These are phyloP conservation scores for Ectropis crepuscularia DNA, from an alignment of 2,888 invertebrate species.

Conservation along the genomic window DNA sequence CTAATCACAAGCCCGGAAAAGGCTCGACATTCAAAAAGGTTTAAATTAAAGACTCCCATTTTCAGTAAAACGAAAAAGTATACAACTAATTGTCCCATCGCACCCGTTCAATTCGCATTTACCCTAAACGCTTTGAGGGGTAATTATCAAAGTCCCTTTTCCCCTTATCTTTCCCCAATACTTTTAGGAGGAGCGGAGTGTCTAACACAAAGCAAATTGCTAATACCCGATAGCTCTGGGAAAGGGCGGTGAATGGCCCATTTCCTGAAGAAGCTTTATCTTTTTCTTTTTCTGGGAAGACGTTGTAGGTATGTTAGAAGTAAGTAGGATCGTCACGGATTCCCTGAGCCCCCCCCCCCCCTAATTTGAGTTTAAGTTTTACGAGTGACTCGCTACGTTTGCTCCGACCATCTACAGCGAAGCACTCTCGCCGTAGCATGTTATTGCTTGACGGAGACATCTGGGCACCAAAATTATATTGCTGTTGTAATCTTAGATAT, in stretches of 20 bases:
- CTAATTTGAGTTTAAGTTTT: slow-evolving; percentile 60
- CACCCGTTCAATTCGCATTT: slow-evolving; percentile 63
- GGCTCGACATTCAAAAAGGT: slow-evolving; percentile 35
- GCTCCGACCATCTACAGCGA: slow-evolving; percentile 24
- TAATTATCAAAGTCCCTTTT: slow-evolving; percentile 68
- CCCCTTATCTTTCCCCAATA: slow-evolving; percentile 64
- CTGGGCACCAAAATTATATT: slow-evolving; percentile 28
- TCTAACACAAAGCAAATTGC: slow-evolving; percentile 77
- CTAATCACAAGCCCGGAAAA: slow-evolving; percentile 28
- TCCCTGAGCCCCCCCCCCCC: slow-evolving; percentile 42
- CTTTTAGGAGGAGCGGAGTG: slow-evolving; percentile 61
- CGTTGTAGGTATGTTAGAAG: slow-evolving; percentile 43
- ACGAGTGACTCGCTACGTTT: slow-evolving; percentile 40
- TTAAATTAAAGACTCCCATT: slow-evolving; percentile 44
- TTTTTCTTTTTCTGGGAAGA: slow-evolving; percentile 56
- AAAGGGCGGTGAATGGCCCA: slow-evolving; percentile 72
- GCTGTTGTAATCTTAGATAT: slow-evolving; percentile 22
- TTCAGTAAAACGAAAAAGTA: slow-evolving; percentile 46
- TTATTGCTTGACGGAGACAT: slow-evolving; percentile 35
- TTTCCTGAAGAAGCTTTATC: slow-evolving; percentile 74
- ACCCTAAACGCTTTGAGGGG: slow-evolving; percentile 62
- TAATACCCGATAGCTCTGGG: slow-evolving; percentile 72
- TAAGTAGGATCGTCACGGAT: slow-evolving; percentile 53
- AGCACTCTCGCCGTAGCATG: slow-evolving; percentile 22
- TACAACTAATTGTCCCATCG: slow-evolving; percentile 59